phyloP scores from a whole-genome alignment of 1,140 invertebrate genomes.

The Diprion similis region DNA sequence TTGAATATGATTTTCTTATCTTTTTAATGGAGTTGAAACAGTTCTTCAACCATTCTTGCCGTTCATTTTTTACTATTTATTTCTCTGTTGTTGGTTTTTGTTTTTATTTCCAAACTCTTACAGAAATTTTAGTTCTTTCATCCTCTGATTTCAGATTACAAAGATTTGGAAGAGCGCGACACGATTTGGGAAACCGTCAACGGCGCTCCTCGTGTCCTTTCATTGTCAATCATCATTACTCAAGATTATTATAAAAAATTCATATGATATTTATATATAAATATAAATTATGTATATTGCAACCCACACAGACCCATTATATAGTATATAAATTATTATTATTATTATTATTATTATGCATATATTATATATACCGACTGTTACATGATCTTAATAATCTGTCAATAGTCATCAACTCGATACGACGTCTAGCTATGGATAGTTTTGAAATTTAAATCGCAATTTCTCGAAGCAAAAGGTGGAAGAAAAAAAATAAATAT shows the following conservation, averaged over 20 bases:
- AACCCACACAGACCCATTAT: too few species aligned
- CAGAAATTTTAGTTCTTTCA: background rate
- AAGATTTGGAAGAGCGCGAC: background rate
- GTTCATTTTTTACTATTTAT: background rate
- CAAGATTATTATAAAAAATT: conserved; percentile 3
- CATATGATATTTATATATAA: too few species aligned
- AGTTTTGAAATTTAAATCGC: too few species aligned
- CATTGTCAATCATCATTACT: background rate
- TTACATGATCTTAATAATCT: too few species aligned
- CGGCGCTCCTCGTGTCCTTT: background rate
- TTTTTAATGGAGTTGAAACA: background rate
- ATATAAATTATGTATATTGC: too few species aligned
- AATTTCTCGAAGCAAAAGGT: too few species aligned
- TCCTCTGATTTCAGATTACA: background rate
- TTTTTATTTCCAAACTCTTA: background rate
- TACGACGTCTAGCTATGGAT: too few species aligned
- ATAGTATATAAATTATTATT: background rate
- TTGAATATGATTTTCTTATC: too few species aligned
- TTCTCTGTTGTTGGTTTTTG: background rate
- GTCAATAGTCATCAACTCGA: too few species aligned
- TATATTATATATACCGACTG: too few species aligned
- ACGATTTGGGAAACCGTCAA: background rate
- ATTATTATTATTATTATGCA: too few species aligned
- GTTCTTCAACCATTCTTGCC: background rate
- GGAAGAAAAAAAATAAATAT: too few species aligned